A percentile compares a stretch with the other conserved stretches of the same genome.
These are phyloP conservation scores for Xanthia togata DNA, from an alignment of 2,888 invertebrate genomes.

Conservation along the genomic window DNA sequence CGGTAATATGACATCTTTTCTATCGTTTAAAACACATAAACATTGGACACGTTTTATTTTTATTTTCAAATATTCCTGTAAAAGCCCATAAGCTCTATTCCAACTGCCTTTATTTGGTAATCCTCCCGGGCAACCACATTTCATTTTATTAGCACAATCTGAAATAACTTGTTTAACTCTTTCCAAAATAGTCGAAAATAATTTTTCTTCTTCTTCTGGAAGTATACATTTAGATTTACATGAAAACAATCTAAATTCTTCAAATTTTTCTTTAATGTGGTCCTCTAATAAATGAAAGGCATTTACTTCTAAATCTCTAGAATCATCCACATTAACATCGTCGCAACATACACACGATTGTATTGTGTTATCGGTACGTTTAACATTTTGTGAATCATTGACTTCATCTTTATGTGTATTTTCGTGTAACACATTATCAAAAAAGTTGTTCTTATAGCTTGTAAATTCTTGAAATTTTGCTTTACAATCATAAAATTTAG, in stretches of 20 bases:
- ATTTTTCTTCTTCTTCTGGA: conserved; percentile 76
- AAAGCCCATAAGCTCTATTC: conserved; percentile 82
- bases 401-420: conserved; percentile 62
- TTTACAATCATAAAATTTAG: conserved; percentile 49
- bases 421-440: conserved; percentile 54
- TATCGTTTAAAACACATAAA: conserved; percentile 71
- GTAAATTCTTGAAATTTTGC: conserved; percentile 67
- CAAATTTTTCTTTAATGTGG: conserved; percentile 80
- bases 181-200: conserved; percentile 76
- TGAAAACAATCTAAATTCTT: conserved; percentile 74
- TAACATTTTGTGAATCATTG: conserved; percentile 68
- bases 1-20: conserved; percentile 72
- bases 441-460: conserved; percentile 52
- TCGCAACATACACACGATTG: conserved; percentile 80
- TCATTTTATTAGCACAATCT: conserved; percentile 74
- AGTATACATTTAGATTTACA: conserved; percentile 73
- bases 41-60: conserved; percentile 84
- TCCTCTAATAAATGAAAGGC: conserved; percentile 82
- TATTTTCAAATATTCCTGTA: conserved; percentile 85
- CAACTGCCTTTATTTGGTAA: conserved; percentile 76
- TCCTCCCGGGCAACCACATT: conserved; percentile 74
- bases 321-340: conserved; percentile 66
- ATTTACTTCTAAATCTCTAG: conserved; percentile 83
- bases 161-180: conserved; percentile 82
- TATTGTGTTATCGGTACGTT: conserved; percentile 35